Percentiles rank a stretch among this genome's conserved stretches.
Evolutionary conservation across 2,797 vertebrate species (phyloP).

Genomic region (Mycteria americana): DNA sequence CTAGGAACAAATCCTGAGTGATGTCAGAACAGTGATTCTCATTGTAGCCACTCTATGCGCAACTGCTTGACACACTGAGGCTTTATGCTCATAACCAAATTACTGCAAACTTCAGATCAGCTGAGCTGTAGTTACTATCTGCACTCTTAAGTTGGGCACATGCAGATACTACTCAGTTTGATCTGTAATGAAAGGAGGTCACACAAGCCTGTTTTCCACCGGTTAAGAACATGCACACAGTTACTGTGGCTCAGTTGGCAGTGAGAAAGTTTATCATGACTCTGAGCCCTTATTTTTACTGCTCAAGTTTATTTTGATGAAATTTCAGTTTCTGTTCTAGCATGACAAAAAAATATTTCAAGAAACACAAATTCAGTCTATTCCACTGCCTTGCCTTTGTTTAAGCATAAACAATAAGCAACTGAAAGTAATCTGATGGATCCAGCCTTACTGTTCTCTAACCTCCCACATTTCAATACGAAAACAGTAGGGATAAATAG

Average conservation of each 20-base stretch:
- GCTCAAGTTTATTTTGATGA: not conserved
- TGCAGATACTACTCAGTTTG: not conserved
- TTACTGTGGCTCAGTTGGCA: not conserved
- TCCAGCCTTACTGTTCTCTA: not conserved
- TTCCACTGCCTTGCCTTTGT: not conserved
- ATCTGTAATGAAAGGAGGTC: not conserved
- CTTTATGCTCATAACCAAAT: not conserved
- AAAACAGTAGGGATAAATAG: not conserved
- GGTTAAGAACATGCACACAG: not conserved
- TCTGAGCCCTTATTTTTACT: not conserved
- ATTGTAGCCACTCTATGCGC: rapidly evolving
- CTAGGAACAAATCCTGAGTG: not conserved
- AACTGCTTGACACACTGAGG: not conserved
- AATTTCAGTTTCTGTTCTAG: not conserved
- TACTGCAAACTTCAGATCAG: not conserved
- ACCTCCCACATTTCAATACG: not conserved
- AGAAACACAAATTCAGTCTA: not conserved
- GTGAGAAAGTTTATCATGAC: not conserved
- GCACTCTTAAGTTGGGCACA: not conserved
- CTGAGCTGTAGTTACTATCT: not conserved
- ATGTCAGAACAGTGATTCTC: not conserved
- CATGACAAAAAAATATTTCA: not conserved
- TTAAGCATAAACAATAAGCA: not conserved
- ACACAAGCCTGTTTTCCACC: not conserved
- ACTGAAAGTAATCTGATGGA: not conserved